Evolutionary conservation across 1,140 invertebrate species (phyloP).

Genomic region (Radopholus similis): DNA sequence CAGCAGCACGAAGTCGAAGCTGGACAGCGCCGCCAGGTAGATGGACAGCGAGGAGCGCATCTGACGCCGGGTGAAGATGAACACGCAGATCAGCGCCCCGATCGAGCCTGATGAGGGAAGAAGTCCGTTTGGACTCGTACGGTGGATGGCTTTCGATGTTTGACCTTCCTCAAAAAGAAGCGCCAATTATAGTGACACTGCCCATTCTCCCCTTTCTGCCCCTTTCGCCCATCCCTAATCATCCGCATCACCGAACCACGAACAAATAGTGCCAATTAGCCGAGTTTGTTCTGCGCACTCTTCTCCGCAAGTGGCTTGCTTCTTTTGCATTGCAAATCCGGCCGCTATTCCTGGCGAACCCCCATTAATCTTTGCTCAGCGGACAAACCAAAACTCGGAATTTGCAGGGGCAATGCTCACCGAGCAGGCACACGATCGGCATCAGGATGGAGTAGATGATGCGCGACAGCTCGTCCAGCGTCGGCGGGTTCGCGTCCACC

Average conservation of each 20-base stretch:
- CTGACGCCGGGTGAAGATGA: slow-evolving; percentile 52
- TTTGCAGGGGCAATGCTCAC: background rate
- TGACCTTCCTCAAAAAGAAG: no score
- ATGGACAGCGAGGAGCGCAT: slow-evolving; percentile 58
- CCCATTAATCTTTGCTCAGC: no score
- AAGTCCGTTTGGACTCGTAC: background rate
- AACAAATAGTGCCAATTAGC: no score
- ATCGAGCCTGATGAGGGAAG: slow-evolving; percentile 1
- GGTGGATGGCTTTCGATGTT: no score
- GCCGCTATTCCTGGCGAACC: no score
- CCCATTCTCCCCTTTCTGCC: no score
- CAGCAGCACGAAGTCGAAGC: slow-evolving; percentile 53
- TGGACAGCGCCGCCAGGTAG: slow-evolving; percentile 55
- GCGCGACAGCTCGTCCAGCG: slow-evolving; percentile 17
- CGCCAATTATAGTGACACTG: no score
- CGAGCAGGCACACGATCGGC: slow-evolving; percentile 37
- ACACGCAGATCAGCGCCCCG: slow-evolving; percentile 45
- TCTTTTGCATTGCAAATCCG: no score
- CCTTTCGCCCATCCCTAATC: no score
- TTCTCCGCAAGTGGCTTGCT: no score
- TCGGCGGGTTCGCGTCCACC: background rate
- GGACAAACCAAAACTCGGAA: background rate
- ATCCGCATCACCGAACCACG: no score
- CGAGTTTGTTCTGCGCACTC: no score
- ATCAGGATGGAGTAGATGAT: slow-evolving; percentile 30